Evolutionary conservation across 2,888 invertebrate genomes (phyloP).

Genomic region (Gymnocheta viridis): DNA sequence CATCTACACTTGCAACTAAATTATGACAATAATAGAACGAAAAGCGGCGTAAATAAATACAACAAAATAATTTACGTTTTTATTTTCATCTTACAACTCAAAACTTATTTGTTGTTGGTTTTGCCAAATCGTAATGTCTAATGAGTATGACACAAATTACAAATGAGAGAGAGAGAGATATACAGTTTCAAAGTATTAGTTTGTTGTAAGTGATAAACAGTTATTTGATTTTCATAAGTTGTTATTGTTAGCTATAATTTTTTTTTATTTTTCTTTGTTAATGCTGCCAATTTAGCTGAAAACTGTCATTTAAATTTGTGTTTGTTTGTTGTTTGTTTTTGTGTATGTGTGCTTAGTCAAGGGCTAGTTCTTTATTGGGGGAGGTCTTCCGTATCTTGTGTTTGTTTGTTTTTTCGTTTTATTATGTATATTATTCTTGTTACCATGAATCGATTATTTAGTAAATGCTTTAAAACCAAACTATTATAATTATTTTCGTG

Average conservation of each 20-base stretch:
- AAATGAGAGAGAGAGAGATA: not conserved
- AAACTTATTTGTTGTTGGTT: conserved; percentile 12
- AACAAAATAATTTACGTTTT: not conserved
- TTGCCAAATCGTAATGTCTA: conserved; percentile 6
- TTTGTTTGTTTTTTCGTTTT: conserved; percentile 28
- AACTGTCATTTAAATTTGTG: conserved; percentile 51
- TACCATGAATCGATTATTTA: conserved; percentile 30
- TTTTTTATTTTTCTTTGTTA: conserved; percentile 5
- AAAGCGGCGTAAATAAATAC: conserved; percentile 15
- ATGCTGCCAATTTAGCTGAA: conserved; percentile 27
- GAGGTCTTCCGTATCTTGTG: conserved; percentile 20
- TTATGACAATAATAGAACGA: not conserved
- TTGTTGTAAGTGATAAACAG: not conserved
- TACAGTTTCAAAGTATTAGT: not conserved
- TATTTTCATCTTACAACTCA: not conserved
- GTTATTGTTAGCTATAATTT: not conserved
- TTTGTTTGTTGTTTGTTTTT: not conserved
- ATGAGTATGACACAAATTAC: not conserved
- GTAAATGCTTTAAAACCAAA: conserved; percentile 4
- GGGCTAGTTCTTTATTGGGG: conserved; percentile 54
- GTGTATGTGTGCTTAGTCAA: conserved; percentile 34
- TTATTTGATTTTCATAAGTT: conserved; percentile 25
- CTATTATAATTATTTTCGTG: not conserved
- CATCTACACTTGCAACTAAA: conserved; percentile 7
- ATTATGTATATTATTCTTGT: not conserved